Evolutionary conservation across 2,797 vertebrate genomes (phyloP).

Genomic region (Centropyge bicolor): DNA sequence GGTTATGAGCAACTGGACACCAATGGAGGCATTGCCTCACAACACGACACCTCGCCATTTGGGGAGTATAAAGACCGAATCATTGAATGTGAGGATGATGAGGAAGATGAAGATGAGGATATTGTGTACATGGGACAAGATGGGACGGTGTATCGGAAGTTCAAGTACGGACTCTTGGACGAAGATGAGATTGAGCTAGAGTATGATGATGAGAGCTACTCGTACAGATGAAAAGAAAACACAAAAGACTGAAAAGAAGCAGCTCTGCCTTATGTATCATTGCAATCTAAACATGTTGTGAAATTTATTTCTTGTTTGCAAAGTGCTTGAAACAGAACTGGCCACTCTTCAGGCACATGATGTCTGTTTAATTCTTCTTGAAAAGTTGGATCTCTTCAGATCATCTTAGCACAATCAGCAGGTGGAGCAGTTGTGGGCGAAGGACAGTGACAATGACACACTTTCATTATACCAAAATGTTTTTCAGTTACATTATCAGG

Average conservation of each 20-base stretch:
- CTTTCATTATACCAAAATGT: background rate
- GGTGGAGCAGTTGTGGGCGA: background rate
- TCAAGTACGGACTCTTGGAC: conserved; percentile 92
- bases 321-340: background rate
- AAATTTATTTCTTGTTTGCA: conserved; percentile 6
- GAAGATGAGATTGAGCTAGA: conserved; percentile 93
- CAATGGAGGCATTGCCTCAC: conserved; percentile 49
- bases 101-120: conserved; percentile 83
- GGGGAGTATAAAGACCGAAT: conserved; percentile 89
- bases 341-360: background rate
- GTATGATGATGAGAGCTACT: conserved; percentile 94
- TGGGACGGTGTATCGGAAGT: conserved; percentile 93
- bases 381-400: conserved; percentile 4
- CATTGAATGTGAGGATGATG: conserved; percentile 70
- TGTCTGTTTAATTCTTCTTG: background rate
- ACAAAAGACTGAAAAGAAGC: background rate
- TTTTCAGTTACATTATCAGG: background rate
- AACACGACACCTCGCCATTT: conserved; percentile 71
- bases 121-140: conserved; percentile 97
- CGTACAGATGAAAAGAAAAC: conserved; percentile 58
- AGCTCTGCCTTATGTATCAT: background rate
- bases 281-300: background rate
- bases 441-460: background rate
- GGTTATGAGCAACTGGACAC: conserved; percentile 87
- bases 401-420: conserved; percentile 1